Evolutionary conservation across 2,797 vertebrate species (phyloP).

Genomic region (Cuniculus paca): DNA sequence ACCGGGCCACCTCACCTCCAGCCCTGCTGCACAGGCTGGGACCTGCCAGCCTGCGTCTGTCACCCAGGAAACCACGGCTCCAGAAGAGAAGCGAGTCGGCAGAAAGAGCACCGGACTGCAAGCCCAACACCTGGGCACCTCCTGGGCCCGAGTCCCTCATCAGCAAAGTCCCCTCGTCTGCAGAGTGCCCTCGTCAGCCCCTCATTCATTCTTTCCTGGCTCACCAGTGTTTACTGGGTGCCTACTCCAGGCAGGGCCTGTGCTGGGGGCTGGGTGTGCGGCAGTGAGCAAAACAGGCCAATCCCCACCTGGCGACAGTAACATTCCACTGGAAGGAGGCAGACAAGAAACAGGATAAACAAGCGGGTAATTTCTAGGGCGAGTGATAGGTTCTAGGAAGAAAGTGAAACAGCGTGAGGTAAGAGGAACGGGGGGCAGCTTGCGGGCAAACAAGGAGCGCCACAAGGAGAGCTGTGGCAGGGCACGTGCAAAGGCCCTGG

Average conservation of each 20-base stretch:
- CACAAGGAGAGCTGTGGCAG: too few relatives aligned
- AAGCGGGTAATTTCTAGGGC: not conserved
- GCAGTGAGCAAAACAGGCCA: not conserved
- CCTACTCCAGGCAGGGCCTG: not conserved
- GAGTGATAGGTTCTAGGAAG: not conserved
- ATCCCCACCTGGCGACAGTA: not conserved
- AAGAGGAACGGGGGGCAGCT: not conserved
- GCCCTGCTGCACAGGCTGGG: not conserved
- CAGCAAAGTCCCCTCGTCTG: not conserved
- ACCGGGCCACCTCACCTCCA: not conserved
- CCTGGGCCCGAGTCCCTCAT: not conserved
- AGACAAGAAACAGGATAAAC: not conserved
- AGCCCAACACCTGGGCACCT: not conserved
- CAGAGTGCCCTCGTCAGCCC: not conserved
- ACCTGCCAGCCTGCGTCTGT: too few relatives aligned
- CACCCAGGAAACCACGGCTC: not conserved
- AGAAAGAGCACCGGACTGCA: not conserved
- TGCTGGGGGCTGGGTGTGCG: not conserved
- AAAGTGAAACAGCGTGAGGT: not conserved
- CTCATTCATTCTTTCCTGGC: not conserved
- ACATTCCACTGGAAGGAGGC: not conserved
- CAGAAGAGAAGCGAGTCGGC: not conserved
- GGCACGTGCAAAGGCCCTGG: conserved; percentile 15
- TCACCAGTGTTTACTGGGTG: not conserved
- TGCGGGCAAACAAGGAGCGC: not conserved